Evolutionary conservation across 1,140 invertebrate genomes (phyloP), one percentile per base, ranked within the genome.

Genomic region (Sarcophaga peregrina): DNA sequence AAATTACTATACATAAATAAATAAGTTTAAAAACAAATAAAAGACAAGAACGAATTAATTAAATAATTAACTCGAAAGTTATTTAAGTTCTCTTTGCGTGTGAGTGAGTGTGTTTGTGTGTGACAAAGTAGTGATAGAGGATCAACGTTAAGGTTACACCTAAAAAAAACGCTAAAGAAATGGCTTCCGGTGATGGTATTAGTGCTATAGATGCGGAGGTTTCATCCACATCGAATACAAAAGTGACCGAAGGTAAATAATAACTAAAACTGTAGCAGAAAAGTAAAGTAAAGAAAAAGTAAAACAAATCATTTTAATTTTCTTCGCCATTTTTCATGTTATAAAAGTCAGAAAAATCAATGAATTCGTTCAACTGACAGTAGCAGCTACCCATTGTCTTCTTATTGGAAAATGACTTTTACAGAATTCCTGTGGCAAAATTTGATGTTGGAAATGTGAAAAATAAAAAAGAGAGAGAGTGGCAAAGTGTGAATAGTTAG

Each of bases 171-270:
- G 17, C 62, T 68, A 68, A 13, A n/a, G 3, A 68, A 68, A 94
- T 94, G 94, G 94, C 93, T 93, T 94, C 94, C 89, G 93, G 93
- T 86, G 93, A 94, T 88, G 93, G 91, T 87, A 92, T 93, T 86
- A 93, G 94, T 90, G 92, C 92, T 90, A 94, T 94, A 87, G 93
- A 94, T 91, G 91, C 93, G 86, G 91, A 91, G 76, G 86, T 86
- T 84, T 89, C 89, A 78, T 89, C 86, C 5, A 86, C 87, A 84
- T 90, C 89, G 48, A 87, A 88, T 83, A 86, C 87, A 9, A 90
- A 88, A 85, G 85, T 86, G 74, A 85, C 84, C 37, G 83, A 90
- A 88, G 89, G 89, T 90, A 90, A 90, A 62, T 83, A 37, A 37
- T 37, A 37, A 37, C 4, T 37, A 37, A 72, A 72, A 20, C 8